A percentile compares a stretch with the other conserved stretches of the same genome.
Conservation (phyloP, 2,888 invertebrate species). For the Cristatella mucedo region DNA sequence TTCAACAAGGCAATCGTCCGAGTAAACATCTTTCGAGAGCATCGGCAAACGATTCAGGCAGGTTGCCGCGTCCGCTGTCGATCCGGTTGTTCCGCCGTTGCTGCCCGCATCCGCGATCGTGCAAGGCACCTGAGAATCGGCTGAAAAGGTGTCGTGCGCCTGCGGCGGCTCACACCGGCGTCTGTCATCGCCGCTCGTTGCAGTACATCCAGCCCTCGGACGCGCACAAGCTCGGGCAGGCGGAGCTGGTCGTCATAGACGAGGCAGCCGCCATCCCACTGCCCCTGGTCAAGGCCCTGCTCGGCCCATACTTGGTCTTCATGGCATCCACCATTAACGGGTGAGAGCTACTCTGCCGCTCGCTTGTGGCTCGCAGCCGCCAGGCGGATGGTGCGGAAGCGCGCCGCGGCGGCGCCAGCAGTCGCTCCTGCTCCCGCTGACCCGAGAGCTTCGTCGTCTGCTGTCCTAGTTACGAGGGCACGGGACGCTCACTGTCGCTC, state of each 20-base stretch:
- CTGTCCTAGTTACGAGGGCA: slow-evolving; percentile 66
- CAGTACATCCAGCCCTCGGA: slow-evolving; percentile 90
- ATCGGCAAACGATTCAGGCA: slow-evolving; percentile 79
- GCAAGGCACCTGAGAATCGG: too few relatives aligned
- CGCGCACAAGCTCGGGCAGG: slow-evolving; percentile 68
- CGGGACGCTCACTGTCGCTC: slow-evolving; percentile 81
- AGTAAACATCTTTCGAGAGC: slow-evolving; percentile 74
- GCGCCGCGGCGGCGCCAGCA: too few relatives aligned
- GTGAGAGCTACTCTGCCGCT: too few relatives aligned
- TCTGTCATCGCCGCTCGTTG: slow-evolving; percentile 14
- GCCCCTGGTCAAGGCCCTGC: slow-evolving; percentile 69
- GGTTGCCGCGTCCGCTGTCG: too few relatives aligned
- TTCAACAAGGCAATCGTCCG: slow-evolving; percentile 88
- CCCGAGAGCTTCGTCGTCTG: too few relatives aligned
- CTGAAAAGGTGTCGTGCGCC: neutral
- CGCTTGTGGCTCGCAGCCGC: too few relatives aligned
- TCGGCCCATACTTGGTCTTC: slow-evolving; percentile 79
- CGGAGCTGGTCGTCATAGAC: slow-evolving; percentile 86
- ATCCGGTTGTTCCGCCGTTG: too few relatives aligned
- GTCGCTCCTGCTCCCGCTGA: too few relatives aligned
- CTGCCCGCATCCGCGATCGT: slow-evolving; percentile 27
- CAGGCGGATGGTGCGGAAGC: too few relatives aligned
- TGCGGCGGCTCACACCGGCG: neutral
- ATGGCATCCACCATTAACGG: slow-evolving; percentile 93
- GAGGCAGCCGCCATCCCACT: slow-evolving; percentile 98